A percentile compares a stretch with the other conserved stretches of the same genome.
Conservation (phyloP, 2,888 invertebrate species). For the Synanthedon formicaeformis region DNA sequence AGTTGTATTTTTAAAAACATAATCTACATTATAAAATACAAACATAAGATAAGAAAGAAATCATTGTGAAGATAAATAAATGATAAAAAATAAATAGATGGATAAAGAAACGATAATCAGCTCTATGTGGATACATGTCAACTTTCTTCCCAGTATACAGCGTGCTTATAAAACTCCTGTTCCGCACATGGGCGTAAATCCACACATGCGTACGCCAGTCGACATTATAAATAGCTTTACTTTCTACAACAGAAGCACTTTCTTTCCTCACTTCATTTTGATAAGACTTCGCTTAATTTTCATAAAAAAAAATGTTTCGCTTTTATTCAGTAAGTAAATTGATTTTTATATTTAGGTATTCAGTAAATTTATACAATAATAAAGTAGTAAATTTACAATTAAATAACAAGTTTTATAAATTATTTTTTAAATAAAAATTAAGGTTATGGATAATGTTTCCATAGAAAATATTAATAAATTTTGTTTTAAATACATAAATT, state of each 20-base stretch:
- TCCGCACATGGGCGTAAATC: conserved; percentile 18
- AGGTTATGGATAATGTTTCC: too few species aligned
- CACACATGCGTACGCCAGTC: conserved; percentile 8
- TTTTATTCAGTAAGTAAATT: conserved; percentile 35
- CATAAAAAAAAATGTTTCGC: conserved; percentile 27
- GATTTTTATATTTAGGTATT: too few species aligned
- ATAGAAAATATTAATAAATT: too few species aligned
- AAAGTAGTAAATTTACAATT: too few species aligned
- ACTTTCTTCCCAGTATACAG: conserved; percentile 29
- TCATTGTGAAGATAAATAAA: neutral
- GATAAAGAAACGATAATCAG: conserved; percentile 12
- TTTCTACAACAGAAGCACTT: conserved; percentile 32
- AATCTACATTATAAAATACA: too few species aligned
- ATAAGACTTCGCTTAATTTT: conserved; percentile 12
- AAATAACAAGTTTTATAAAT: too few species aligned
- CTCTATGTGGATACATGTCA: conserved; percentile 20
- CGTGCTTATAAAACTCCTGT: conserved; percentile 26
- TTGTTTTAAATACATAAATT: too few species aligned
- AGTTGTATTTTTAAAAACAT: too few species aligned
- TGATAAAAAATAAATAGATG: neutral
- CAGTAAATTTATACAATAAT: too few species aligned
- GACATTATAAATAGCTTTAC: conserved; percentile 40
- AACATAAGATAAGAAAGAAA: too few species aligned
- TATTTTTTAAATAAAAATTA: too few species aligned
- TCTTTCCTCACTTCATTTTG: conserved; percentile 23